These are phyloP conservation scores for Agriotes lineatus DNA, from an alignment of 2,888 invertebrate genomes.

Conservation along the genomic window DNA sequence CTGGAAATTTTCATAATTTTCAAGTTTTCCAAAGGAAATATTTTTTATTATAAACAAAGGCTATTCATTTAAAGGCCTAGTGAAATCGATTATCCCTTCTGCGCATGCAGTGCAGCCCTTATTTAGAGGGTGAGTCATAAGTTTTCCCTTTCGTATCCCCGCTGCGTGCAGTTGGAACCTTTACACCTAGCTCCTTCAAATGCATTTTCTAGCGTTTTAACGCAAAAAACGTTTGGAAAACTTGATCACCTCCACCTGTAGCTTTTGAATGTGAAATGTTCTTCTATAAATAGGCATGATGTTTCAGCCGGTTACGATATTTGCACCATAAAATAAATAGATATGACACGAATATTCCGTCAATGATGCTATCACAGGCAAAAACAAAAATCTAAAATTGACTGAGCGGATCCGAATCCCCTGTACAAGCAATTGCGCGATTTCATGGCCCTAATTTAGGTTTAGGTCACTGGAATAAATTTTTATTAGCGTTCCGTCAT, in stretches of 20 bases:
- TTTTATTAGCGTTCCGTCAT: constrained; percentile 11
- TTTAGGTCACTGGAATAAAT: constrained; percentile 3
- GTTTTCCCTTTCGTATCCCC: constrained; percentile 1
- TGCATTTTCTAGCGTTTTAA: too few relatives aligned
- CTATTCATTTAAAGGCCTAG: constrained; percentile 16
- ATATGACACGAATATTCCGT: constrained; percentile 8
- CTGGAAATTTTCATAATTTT: too few relatives aligned
- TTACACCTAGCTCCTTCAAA: too few relatives aligned
- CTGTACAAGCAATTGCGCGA: not conserved
- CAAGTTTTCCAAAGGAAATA: not conserved
- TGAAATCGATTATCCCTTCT: constrained; percentile 37
- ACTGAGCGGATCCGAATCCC: not conserved
- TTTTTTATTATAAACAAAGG: constrained; percentile 26
- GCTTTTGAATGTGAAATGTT: constrained; percentile 15
- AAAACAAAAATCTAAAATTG: not conserved
- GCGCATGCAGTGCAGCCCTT: constrained; percentile 41
- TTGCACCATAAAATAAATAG: constrained; percentile 11
- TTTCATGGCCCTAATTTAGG: constrained; percentile 1
- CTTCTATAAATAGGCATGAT: constrained; percentile 23
- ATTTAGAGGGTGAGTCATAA: constrained; percentile 29
- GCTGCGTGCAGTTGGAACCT: too few relatives aligned
- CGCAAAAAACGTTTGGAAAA: too few relatives aligned
- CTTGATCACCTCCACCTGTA: constrained; percentile 10
- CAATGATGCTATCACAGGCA: not conserved
- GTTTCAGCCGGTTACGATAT: not conserved